Percentiles rank a stretch among this genome's conserved stretches.
Conservation (phyloP, 2,113 vertebrate genomes). For the Craseonycteris thonglongyai region DNA sequence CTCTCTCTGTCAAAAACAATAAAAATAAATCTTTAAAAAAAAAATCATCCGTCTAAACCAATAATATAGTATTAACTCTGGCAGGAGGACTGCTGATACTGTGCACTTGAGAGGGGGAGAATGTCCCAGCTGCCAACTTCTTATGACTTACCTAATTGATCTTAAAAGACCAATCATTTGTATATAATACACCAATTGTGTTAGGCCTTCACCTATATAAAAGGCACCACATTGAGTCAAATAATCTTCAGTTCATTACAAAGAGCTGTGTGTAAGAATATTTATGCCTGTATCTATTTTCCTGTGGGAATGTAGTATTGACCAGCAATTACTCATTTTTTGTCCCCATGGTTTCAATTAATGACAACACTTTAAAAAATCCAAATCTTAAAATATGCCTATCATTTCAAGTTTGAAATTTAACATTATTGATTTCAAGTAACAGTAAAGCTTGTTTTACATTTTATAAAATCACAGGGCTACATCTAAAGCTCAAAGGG, state of each 20-base stretch:
- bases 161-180: neutral
- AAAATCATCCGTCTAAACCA: neutral
- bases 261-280: neutral
- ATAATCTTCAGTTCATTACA: neutral
- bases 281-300: neutral
- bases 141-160: neutral
- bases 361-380: neutral
- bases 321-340: neutral
- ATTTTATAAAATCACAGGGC: neutral
- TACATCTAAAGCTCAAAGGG: neutral
- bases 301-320: neutral
- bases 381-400: constrained; percentile 7
- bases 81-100: neutral
- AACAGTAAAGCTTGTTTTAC: constrained; percentile 14
- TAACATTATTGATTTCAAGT: constrained; percentile 24
- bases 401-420: neutral
- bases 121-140: neutral
- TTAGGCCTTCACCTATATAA: neutral
- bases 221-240: neutral
- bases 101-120: neutral
- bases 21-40: neutral
- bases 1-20: too few relatives aligned
- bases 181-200: neutral
- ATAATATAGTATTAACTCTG: neutral
- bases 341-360: neutral